Evolutionary conservation across 2,888 invertebrate genomes (phyloP).

Genomic region (Tenthredo notha): DNA sequence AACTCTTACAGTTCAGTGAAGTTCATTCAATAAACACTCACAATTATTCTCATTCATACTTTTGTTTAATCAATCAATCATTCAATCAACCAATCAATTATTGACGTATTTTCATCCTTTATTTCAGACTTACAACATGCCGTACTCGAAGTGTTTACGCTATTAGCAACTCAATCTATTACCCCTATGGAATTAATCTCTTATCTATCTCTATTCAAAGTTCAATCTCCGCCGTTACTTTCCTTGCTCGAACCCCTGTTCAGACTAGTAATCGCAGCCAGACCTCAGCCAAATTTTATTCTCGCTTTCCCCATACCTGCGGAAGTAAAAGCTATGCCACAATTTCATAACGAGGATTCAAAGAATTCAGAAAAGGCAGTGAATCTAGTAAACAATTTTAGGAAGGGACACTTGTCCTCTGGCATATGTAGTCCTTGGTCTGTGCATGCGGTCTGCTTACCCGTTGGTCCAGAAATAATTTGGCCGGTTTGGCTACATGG

Average conservation of each 20-base stretch:
- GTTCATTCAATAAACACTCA: conserved; percentile 21
- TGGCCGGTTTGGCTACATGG: conserved; percentile 85
- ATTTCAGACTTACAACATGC: conserved; percentile 83
- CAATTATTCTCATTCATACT: conserved; percentile 13
- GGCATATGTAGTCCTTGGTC: conserved; percentile 77
- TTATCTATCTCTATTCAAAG: conserved; percentile 83
- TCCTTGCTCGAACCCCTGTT: conserved; percentile 80
- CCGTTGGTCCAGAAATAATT: conserved; percentile 72
- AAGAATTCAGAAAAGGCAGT: conserved; percentile 73
- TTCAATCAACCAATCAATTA: conserved; percentile 3
- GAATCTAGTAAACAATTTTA: conserved; percentile 74
- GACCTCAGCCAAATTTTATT: conserved; percentile 81
- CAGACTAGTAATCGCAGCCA: conserved; percentile 79
- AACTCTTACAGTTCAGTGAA: conserved; percentile 31
- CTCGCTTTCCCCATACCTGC: conserved; percentile 79
- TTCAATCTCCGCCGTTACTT: conserved; percentile 80
- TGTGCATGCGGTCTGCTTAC: conserved; percentile 73
- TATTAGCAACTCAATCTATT: conserved; percentile 81
- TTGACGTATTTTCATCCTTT: conserved; percentile 53
- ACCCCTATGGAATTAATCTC: conserved; percentile 80
- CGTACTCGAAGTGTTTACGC: conserved; percentile 83
- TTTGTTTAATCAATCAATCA: conserved; percentile 46
- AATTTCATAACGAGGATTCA: conserved; percentile 62
- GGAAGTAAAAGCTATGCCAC: conserved; percentile 56
- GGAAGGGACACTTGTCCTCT: conserved; percentile 71